Evolutionary conservation across 2,888 invertebrate genomes (phyloP), one percentile per base, ranked within the genome.

Genomic region (Spodoptera exigua): DNA sequence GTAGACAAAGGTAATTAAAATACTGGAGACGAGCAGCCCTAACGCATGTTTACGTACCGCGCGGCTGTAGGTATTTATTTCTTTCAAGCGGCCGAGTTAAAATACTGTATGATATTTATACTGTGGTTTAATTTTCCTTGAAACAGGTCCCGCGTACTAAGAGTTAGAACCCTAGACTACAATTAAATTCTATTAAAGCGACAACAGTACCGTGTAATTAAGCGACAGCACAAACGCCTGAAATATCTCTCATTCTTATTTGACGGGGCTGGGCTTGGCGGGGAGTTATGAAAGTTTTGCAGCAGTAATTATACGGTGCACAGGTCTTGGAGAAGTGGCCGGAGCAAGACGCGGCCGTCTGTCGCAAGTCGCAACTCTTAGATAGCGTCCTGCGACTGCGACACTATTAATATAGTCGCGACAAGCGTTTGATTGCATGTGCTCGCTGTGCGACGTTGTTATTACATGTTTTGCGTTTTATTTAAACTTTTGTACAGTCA

Each of bases 131-230:
- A n/a, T n/a, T n/a, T 72, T 64, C 35, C 48, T 72, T 55, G 76
- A 61, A 85, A 85, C 85, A 61, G 81, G 85, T 86, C 87, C 67
- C 71, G 72, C 79, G 73, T 79, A 74, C 72, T 64, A 67, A 66
- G 71, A 67, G 72, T 77, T 75, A 61, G 74, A 79, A 76, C 80
- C 76, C 74, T 70, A 44, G 67, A 77, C 85, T 81, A 87, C 86
- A 91, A 93, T 93, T 91, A 91, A 91, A 92, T 89, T 92, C 89
- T 90, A 93, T 92, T 92, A 93, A 79, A 83, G 85, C 85, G 88
- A 88, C 84, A 86, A 84, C 85, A 78, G 86, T 82, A 87, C 86
- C 80, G 74, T 90, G 83, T 87, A 89, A 92, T 92, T 91, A 93
- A 84, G 83, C 80, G 87, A 88, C 89, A 87, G 86, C 83, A 81